Evolutionary conservation across 2,888 invertebrate genomes (phyloP), one percentile per base, ranked within the genome.

Genomic region (Megamerina dolium): DNA sequence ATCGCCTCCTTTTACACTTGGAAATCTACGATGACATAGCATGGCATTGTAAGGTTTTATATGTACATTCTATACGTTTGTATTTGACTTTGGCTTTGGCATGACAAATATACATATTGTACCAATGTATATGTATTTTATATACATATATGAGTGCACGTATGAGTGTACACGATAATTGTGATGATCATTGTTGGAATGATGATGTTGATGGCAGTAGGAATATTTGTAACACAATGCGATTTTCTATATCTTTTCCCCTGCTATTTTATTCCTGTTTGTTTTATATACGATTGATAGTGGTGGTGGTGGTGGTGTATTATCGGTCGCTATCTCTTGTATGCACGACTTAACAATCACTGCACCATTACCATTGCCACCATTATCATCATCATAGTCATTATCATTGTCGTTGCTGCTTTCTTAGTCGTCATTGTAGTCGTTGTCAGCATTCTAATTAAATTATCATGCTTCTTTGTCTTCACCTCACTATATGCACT

Each of bases 1-100:
- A 56, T 56, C 54, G 54, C 52, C 52, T 54, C 51, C 54, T 52
- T 38, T 37, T 23, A n/a, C 36, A 37, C 32, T 27, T 27, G 27
- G 10, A n/a, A 27, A n/a, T 13, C 27, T 27, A 10, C 10, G 13
- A 10, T 27, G 10, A 27, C 27, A 10, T 27, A 4, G 5, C 13
- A 5, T 3, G 12, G 27, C 27, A 5, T 10, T 5, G 5, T 3
- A 3, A 13, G 10, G 5, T 27, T 10, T 5, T 3, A 27, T n/a
- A 27, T 27, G 27, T 27, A 27, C 3, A 10, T 27, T n/a, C 27
- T n/a, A 10, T 31, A 14, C 16, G 9, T 16, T 5, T 3, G 31
- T 30, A n/a, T 30, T 30, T 6, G 5, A 30, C 14, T 14, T 29
- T 19, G 20, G 19, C 27, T 38, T 27, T 29, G 19, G 3, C 18